phyloP scores from a whole-genome alignment of 2,888 invertebrate species.

The Dimorphilus gyrociliatus region DNA sequence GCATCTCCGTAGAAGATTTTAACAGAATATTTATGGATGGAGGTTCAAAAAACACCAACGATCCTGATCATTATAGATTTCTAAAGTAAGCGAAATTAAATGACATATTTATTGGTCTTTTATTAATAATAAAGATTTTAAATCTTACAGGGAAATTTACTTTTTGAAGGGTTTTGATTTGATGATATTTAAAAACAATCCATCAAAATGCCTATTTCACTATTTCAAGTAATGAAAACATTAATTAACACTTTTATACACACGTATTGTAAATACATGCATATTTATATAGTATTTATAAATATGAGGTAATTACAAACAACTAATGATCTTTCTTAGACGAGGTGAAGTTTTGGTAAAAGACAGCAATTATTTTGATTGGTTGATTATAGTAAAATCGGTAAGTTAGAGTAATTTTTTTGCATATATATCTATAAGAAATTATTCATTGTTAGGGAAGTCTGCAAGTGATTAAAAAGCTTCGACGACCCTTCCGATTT shows the following conservation, averaged over 20 bases:
- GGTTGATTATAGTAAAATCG: slow-evolving; percentile 31
- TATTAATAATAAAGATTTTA: background rate
- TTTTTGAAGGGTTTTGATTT: slow-evolving; percentile 27
- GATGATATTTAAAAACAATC: slow-evolving; percentile 16
- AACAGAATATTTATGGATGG: slow-evolving; percentile 29
- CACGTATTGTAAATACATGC: background rate
- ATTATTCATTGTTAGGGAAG: no score
- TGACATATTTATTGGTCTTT: background rate
- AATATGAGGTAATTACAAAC: background rate
- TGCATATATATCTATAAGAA: no score
- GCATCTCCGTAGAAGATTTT: slow-evolving; percentile 26
- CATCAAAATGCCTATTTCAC: slow-evolving; percentile 24
- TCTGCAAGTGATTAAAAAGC: no score
- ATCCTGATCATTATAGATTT: slow-evolving; percentile 25
- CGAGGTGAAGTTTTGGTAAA: slow-evolving; percentile 27
- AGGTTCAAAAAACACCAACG: slow-evolving; percentile 22
- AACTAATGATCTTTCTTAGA: slow-evolving; percentile 13
- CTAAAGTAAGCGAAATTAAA: slow-evolving; percentile 14
- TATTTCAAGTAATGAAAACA: slow-evolving; percentile 23
- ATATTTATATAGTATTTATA: background rate
- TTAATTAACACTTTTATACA: background rate
- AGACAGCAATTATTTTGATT: slow-evolving; percentile 28
- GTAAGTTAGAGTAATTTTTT: no score
- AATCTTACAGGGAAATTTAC: slow-evolving; percentile 17
- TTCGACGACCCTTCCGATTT: no score